A percentile compares a stretch with the other conserved stretches of the same genome.
These are phyloP conservation scores for Coptodon rendalli DNA, from an alignment of 2,113 vertebrate species.

Conservation along the genomic window DNA sequence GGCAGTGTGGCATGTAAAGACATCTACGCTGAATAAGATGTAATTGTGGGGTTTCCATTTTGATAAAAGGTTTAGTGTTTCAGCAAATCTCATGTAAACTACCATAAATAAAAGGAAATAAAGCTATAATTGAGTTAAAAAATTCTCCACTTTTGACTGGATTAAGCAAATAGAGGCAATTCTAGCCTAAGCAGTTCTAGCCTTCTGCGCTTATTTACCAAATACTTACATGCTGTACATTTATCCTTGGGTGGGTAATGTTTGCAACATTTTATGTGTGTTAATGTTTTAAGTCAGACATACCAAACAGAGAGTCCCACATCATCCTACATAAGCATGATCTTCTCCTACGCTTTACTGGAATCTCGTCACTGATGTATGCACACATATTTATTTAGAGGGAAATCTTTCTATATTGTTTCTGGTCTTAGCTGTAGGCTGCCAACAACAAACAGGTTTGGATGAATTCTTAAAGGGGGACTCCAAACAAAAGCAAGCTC, in stretches of 20 bases:
- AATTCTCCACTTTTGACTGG: not conserved
- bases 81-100: not conserved
- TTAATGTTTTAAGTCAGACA: not conserved
- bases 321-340: not conserved
- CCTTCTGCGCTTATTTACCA: not conserved
- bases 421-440: not conserved
- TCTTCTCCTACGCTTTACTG: not conserved
- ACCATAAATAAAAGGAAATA: not conserved
- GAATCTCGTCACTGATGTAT: not conserved
- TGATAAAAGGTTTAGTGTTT: not conserved
- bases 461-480: not conserved
- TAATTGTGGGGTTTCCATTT: not conserved
- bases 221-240: not conserved
- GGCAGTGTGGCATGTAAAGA: not conserved
- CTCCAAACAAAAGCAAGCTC: not conserved
- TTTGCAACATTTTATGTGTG: not conserved
- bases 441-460: not conserved
- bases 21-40: not conserved
- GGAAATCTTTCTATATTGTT: not conserved
- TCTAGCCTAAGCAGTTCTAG: not conserved
- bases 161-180: not conserved
- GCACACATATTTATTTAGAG: not conserved
- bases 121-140: not conserved
- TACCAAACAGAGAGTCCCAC: not conserved
- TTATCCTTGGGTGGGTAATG: not conserved